Evolutionary conservation across 1,140 invertebrate genomes (phyloP), one percentile per base, ranked within the genome.

Genomic region (Drosophila setifemur): DNA sequence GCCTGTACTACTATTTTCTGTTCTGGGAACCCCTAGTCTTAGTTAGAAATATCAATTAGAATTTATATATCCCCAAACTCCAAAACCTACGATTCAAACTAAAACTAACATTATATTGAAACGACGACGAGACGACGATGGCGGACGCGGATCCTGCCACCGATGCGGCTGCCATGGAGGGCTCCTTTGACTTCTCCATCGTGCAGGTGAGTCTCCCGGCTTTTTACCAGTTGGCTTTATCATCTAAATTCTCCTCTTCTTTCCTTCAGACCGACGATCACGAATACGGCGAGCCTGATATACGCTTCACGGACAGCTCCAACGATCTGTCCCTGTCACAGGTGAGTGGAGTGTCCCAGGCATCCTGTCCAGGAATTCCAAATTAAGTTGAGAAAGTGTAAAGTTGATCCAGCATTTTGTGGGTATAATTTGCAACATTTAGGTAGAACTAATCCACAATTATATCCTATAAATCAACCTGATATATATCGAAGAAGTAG

Each of bases 231-330:
- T 9, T 3, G 12, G 9, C 11, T 39, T 12, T 21, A 1, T 19
- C 9, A 5, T 33, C 2, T 21, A 11, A 18, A 35, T 6, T 18
- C 6, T 28, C 1, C 2, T 44, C 9, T 4, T 11, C 5, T 6
- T 28, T 28, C n/a, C n/a, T n/a, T 2, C 50, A 71, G 47, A 47
- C 74, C 25, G 50, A 70, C 8, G 53, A 74, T 8, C 40, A 52
- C 31, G 78, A 85, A 35, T 35, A 61, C 54, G 50, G 57, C n/a
- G 73, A 83, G 33, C 57, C 43, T 5, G 67, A 50, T 39, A 28
- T 33, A 37, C 29, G 21, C 35, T 31, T 71, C 28, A 29, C 25
- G 42, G 69, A 19, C 64, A 74, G 60, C 58, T 63, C 66, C 12
- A 39, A 33, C 16, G 79, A 83, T 26, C 16, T 83, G 33, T 54